Percentiles rank a stretch among this genome's conserved stretches.
Evolutionary conservation across 2,888 invertebrate genomes (phyloP).

Genomic region (Euclidia mi): DNA sequence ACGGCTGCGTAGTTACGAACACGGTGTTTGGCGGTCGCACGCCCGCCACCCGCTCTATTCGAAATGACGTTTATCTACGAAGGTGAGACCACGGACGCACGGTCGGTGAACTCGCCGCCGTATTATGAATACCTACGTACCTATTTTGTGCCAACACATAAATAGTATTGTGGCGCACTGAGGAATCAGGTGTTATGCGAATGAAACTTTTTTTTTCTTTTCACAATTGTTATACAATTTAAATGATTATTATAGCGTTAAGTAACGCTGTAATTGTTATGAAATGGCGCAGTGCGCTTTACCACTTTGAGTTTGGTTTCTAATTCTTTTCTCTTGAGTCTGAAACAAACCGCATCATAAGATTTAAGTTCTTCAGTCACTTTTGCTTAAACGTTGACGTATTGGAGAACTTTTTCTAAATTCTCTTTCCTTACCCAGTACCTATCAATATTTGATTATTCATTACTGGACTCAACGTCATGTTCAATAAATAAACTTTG

Average conservation of each 20-base stretch:
- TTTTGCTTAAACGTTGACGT: no score
- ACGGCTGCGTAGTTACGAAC: slow-evolving; percentile 65
- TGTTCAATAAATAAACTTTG: no score
- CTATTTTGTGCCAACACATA: slow-evolving; percentile 71
- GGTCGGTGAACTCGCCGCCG: slow-evolving; percentile 80
- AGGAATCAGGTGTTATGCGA: slow-evolving; percentile 61
- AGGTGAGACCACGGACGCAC: slow-evolving; percentile 85
- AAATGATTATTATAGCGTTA: slow-evolving; percentile 15
- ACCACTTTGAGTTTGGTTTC: not conserved
- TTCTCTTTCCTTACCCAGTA: no score
- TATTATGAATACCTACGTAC: slow-evolving; percentile 72
- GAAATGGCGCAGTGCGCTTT: slow-evolving; percentile 2
- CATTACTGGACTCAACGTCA: no score
- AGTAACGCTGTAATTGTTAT: slow-evolving; percentile 7
- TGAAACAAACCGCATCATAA: no score
- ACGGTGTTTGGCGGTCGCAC: slow-evolving; percentile 57
- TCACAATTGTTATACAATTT: slow-evolving; percentile 42
- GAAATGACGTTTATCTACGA: slow-evolving; percentile 85
- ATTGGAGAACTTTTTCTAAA: no score
- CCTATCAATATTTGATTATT: no score
- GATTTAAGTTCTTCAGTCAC: no score
- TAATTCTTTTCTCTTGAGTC: not conserved
- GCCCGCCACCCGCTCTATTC: slow-evolving; percentile 66
- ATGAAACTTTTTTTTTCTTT: slow-evolving; percentile 34
- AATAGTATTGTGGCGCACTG: slow-evolving; percentile 65